A percentile compares a stretch with the other conserved stretches of the same genome.
Conservation (phyloP, 2,797 vertebrate species). For the Carcharodon carcharias region DNA sequence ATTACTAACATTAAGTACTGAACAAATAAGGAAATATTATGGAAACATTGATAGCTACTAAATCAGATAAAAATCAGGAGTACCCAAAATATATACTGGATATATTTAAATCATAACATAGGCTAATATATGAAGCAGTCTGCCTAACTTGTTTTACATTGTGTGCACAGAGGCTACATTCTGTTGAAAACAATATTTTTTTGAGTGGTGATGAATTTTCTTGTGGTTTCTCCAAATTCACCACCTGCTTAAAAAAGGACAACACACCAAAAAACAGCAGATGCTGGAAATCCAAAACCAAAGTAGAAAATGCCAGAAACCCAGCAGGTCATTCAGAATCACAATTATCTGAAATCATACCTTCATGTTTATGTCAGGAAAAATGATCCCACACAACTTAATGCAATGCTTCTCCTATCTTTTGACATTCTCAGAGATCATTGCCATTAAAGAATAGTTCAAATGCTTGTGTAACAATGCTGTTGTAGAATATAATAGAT, state of each 20-base stretch:
- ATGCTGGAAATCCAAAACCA: neutral
- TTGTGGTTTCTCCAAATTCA: neutral
- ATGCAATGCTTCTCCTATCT: neutral
- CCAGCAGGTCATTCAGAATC: neutral
- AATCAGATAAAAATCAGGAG: neutral
- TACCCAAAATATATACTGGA: neutral
- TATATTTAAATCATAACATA: neutral
- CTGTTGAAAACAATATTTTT: neutral
- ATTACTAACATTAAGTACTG: neutral
- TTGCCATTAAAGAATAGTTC: neutral
- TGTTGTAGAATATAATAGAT: neutral
- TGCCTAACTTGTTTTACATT: neutral
- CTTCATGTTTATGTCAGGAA: neutral
- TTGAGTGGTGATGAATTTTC: neutral
- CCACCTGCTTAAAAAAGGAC: neutral
- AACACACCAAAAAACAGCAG: neutral
- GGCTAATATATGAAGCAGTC: neutral
- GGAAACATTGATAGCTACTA: neutral
- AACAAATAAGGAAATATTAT: constrained; percentile 23
- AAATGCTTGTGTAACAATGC: neutral
- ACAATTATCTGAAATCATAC: neutral
- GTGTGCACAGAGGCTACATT: neutral
- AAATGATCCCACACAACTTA: neutral
- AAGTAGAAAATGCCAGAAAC: neutral
- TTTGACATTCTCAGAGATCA: neutral